Evolutionary conservation across 2,888 invertebrate species (phyloP).

Genomic region (Bellardia bayeri): DNA sequence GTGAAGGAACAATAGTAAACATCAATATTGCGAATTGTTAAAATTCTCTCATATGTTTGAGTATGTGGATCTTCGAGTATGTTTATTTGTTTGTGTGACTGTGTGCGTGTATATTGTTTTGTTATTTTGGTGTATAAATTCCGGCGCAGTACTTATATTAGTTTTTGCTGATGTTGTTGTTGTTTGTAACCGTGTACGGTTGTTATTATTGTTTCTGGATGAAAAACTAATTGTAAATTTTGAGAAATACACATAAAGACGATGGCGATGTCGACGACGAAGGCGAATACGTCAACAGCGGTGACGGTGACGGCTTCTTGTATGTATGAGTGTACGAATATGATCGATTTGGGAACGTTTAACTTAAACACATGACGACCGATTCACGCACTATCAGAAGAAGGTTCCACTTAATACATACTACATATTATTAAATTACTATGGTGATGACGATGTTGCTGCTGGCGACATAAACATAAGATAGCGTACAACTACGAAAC

Average conservation of each 20-base stretch:
- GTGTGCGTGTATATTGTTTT: constrained; percentile 14
- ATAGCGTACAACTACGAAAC: constrained; percentile 23
- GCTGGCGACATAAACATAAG: no score
- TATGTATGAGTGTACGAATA: background rate
- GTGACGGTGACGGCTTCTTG: background rate
- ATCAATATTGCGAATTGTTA: constrained; percentile 70
- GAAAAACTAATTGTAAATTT: constrained; percentile 60
- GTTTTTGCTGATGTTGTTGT: background rate
- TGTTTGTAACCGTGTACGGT: constrained; percentile 52
- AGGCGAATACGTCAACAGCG: background rate
- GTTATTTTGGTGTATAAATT: constrained; percentile 63
- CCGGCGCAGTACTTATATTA: constrained; percentile 61
- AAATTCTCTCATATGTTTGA: constrained; percentile 56
- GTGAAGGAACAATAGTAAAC: constrained; percentile 62
- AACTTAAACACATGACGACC: background rate
- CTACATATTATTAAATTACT: background rate
- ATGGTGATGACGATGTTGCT: background rate
- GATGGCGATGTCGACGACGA: background rate
- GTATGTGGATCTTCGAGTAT: constrained; percentile 1
- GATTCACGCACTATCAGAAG: constrained; percentile 30
- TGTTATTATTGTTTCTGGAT: constrained; percentile 58
- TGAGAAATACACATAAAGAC: background rate
- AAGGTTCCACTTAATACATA: background rate
- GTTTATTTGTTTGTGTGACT: background rate
- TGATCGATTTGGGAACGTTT: constrained; percentile 10